A percentile compares a stretch with the other conserved stretches of the same genome.
phyloP scores from a whole-genome alignment of 1,140 invertebrate species.

The Lineus longissimus region DNA sequence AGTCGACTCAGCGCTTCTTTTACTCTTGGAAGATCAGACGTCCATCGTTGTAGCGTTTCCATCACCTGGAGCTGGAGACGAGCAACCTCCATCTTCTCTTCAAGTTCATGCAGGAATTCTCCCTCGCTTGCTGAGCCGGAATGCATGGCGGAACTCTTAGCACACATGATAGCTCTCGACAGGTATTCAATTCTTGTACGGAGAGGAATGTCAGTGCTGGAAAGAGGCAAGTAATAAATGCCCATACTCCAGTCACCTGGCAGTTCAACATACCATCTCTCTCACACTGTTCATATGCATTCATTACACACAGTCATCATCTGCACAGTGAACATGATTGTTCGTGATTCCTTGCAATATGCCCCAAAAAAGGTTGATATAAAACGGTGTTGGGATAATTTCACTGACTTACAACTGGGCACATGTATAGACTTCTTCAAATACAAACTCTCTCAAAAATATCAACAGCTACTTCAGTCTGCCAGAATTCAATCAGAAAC shows the following conservation, averaged over 20 bases:
- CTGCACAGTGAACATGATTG: background rate
- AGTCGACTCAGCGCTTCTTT: slow-evolving; percentile 52
- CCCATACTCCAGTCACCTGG: too few species aligned
- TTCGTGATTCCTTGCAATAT: too few species aligned
- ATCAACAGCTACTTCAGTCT: background rate
- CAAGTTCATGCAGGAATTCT: slow-evolving; percentile 83
- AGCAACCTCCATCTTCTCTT: slow-evolving; percentile 87
- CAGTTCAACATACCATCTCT: slow-evolving; percentile 15
- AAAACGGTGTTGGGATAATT: too few species aligned
- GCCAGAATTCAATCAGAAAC: background rate
- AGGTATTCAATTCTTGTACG: slow-evolving; percentile 80
- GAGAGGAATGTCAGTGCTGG: slow-evolving; percentile 53
- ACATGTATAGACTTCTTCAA: too few species aligned
- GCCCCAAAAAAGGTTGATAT: too few species aligned
- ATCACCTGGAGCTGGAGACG: slow-evolving; percentile 70
- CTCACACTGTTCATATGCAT: background rate
- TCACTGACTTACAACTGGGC: too few species aligned
- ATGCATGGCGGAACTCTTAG: slow-evolving; percentile 79
- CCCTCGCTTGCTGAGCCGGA: slow-evolving; percentile 67
- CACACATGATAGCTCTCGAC: slow-evolving; percentile 89
- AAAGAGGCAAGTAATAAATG: too few species aligned
- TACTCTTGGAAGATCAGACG: slow-evolving; percentile 21
- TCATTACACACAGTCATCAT: background rate
- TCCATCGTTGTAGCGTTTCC: slow-evolving; percentile 61
- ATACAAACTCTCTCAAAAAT: too few species aligned